Evolutionary conservation across 2,888 invertebrate species (phyloP), one percentile per base, ranked within the genome.

Genomic region (Marronus borbonicus): DNA sequence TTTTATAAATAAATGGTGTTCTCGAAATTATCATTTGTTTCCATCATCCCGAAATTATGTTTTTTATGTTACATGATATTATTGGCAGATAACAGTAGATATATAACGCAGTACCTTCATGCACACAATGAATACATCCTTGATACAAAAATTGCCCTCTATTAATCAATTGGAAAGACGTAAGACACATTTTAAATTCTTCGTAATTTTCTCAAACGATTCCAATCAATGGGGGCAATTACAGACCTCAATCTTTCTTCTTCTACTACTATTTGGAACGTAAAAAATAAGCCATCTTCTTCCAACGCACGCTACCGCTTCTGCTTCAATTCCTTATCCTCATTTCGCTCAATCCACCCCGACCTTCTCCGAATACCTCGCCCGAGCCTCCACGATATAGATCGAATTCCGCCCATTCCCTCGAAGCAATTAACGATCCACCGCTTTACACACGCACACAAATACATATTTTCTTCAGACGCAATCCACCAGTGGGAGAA

Each of bases 371-470:
- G 52, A n/a, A n/a, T n/a, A 52, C n/a, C n/a, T 3, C n/a, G 52
- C n/a, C 20, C 17, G 17, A 55, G 20, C 20, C 24, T 2, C n/a
- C 55, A 4, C 8, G 55, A 55, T 55, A 20, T 55, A 55, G 55
- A 55, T 55, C 20, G 55, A 55, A 55, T 55, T 55, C 55, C 55
- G 2, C 20, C 20, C 8, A 55, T 55, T 65, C 65, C 17, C 72
- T 52, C 4, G 31, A 58, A 55, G 20, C 75, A 75, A 75, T 75
- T 75, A 75, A 44, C 60, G 39, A 65, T 7, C 65, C 65, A 7
- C 20, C 55, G 55, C 17, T 55, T 14, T 52, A 17, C 52, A 17
- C 14, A 17, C 52, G 52, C 31, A 31, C 31, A 31, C 31, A 31
- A 31, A 44, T 12, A 44, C 44, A 44, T 44, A 44, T 44, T 44